These are phyloP conservation scores for Daubentonia madagascariensis DNA, from an alignment of 2,113 vertebrate genomes.

Conservation along the genomic window DNA sequence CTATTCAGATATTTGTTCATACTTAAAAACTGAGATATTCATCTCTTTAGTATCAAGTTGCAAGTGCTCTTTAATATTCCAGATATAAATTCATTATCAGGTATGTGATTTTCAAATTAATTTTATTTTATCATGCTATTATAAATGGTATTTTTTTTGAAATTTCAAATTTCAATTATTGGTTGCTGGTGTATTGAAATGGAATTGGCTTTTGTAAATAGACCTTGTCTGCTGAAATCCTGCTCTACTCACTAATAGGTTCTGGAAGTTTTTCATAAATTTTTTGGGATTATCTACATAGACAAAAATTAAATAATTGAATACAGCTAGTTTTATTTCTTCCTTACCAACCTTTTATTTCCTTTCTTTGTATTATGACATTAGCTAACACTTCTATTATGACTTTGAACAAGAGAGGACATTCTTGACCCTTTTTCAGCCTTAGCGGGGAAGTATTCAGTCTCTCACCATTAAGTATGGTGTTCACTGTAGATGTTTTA, in stretches of 20 bases:
- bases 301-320: neutral
- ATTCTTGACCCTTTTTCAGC: neutral
- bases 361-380: neutral
- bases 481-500: neutral
- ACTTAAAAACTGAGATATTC: neutral
- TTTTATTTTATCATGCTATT: neutral
- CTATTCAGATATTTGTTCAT: neutral
- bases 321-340: neutral
- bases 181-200: neutral
- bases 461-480: neutral
- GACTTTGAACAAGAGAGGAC: neutral
- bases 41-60: neutral
- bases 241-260: neutral
- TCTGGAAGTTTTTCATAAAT: neutral
- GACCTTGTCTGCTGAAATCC: neutral
- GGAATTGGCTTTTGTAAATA: neutral
- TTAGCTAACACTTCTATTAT: neutral
- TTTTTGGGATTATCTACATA: neutral
- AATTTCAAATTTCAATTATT: neutral
- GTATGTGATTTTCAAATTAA: neutral
- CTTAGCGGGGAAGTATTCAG: neutral
- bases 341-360: neutral
- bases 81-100: neutral
- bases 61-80: neutral
- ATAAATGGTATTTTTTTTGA: neutral